These are phyloP conservation scores for Lithophane socia DNA, from an alignment of 2,888 invertebrate genomes.

Conservation along the genomic window DNA sequence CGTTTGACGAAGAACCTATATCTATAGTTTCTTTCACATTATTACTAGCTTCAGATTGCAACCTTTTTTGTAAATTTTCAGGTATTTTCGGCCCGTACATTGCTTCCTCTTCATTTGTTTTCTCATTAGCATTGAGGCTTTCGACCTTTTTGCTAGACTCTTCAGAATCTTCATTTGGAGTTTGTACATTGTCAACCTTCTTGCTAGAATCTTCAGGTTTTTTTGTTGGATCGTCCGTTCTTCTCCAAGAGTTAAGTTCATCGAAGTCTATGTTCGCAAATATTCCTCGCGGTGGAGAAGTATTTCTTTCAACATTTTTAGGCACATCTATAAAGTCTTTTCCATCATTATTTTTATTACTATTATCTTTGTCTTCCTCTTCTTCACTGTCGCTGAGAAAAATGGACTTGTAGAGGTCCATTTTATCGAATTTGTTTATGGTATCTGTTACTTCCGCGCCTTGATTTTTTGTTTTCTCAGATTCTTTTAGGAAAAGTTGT, in stretches of 20 bases:
- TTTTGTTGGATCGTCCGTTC: constrained; percentile 65
- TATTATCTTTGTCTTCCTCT: constrained; percentile 77
- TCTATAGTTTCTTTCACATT: constrained; percentile 64
- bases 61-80: constrained; percentile 79
- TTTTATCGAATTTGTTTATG: constrained; percentile 87
- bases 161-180: constrained; percentile 38
- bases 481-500: constrained; percentile 86
- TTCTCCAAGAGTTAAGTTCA: constrained; percentile 87
- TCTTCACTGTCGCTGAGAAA: constrained; percentile 95
- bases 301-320: constrained; percentile 91
- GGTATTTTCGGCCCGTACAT: constrained; percentile 91
- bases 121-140: background rate
- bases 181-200: constrained; percentile 28
- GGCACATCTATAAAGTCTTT: constrained; percentile 81
- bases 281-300: constrained; percentile 93
- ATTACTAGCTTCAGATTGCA: constrained; percentile 70
- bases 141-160: constrained; percentile 36
- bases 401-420: constrained; percentile 97
- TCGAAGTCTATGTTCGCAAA: constrained; percentile 92
- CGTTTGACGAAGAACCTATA: constrained; percentile 79
- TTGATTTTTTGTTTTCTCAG: constrained; percentile 78
- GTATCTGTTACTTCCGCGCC: constrained; percentile 80
- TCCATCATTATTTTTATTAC: constrained; percentile 31
- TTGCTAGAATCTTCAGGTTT: constrained; percentile 38
- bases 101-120: constrained; percentile 31